phyloP scores from a whole-genome alignment of 1,140 invertebrate species.

The Temnothorax curvispinosus region DNA sequence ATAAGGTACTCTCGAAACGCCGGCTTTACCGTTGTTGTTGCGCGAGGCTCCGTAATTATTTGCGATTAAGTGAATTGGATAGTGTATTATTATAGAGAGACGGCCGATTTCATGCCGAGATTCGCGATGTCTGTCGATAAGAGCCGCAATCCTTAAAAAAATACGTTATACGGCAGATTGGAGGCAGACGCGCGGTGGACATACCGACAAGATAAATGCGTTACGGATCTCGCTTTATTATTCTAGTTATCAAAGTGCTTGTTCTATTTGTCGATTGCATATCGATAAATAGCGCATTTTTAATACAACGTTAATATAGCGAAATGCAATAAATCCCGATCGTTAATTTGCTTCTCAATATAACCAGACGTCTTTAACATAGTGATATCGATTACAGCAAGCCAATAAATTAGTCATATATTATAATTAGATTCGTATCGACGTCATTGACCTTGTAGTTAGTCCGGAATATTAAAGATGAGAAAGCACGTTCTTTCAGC shows the following conservation, averaged over 20 bases:
- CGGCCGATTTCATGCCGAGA: constrained; percentile 22
- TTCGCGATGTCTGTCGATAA: constrained; percentile 57
- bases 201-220: not conserved
- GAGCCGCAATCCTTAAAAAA: constrained; percentile 34
- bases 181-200: constrained; percentile 6
- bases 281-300: not conserved
- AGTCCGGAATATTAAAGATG: not conserved
- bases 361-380: not conserved
- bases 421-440: not conserved
- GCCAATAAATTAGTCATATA: not conserved
- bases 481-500: not conserved
- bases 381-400: not conserved
- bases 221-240: not conserved
- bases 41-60: constrained; percentile 66
- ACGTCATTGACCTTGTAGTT: not conserved
- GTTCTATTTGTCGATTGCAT: constrained; percentile 3
- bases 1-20: constrained; percentile 50
- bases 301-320: not conserved
- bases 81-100: constrained; percentile 61
- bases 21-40: constrained; percentile 54
- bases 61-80: constrained; percentile 69
- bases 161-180: not conserved
- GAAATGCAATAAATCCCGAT: not conserved
- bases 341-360: not conserved
- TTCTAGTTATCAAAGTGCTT: not conserved